Base-by-base conservation (phyloP, 2,113 vertebrate species). In the Eretmochelys imbricata region DNA sequence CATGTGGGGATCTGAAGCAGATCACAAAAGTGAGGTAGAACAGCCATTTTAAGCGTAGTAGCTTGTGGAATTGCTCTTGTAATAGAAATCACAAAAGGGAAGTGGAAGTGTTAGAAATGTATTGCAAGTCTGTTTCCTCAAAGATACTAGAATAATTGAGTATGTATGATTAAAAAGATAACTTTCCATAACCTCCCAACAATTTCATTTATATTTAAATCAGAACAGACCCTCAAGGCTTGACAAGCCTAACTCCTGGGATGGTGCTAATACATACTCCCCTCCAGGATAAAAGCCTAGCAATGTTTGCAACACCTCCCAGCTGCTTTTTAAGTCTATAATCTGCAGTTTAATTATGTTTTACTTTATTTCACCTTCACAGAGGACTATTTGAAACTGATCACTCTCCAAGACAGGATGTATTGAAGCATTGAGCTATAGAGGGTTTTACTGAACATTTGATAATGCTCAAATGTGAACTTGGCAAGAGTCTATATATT, bases 191-290 rank as follows among this genome's bases (percentile, higher is more conserved):
- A 83, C 2, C 22, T 90, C 9, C 5, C 27, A 81, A 4, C 8
- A 79, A 59, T 87, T 90, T 53, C 1, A n/a, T 93, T 92, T 91
- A 27, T 91, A 84, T 91, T 87, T 80, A 92, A 92, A 87, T 7
- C 27, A 49, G 25, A 51, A 80, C 19, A 84, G n/a, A 87, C 84
- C 31, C 87, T 1, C 48, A 69, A 57, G 65, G 12, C 76, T 86
- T 89, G 29, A 42, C 93, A 6, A 80, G 35, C 5, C 49, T 87
- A 2, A 5, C 38, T 94, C 8, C 1, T 95, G 35, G 65, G 16
- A 72, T 0, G 0, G 6, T 49, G 27, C 50, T 62, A 57, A 57
- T 82, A 27, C 0, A 5, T n/a, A 55, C 65, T 88, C 82, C 1
- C 19, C 42, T 87, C 85, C 13, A 91, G 12, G 4, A 29, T 29